Base-by-base conservation (phyloP, 2,113 vertebrate genomes). In the Leuciscus idus region DNA sequence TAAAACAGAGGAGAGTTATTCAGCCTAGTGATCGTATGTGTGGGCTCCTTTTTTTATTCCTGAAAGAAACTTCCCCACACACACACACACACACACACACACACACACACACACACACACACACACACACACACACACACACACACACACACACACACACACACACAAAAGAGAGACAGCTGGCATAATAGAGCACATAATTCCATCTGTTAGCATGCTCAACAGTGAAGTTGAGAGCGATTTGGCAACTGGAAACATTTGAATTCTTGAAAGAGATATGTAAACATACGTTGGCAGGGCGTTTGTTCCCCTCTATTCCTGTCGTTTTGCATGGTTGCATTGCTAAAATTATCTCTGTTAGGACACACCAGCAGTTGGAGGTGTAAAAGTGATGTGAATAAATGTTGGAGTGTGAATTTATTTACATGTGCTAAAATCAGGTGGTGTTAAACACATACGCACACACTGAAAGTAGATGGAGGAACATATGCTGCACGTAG, bases 171-270 rank as follows among this genome's bases (percentile, higher is more conserved):
- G 12, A 46, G 62, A n/a, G 66, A 68, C 57, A 81, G 39, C n/a
- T 66, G 79, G 79, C 61, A 28, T 83, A 83, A 61, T 74, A 88
- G 57, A 78, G 73, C 84, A 83, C 59, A 78, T 81, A 72, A 81
- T 73, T 86, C 87, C 84, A 84, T 88, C 84, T 86, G 84, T 86
- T 88, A 62, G 48, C 52, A 88, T 55, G 55, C 84, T 30, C 33
- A 88, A 81, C 70, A 84, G 81, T 39, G 72, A 88, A 72, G 23
- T 82, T 61, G 62, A 79, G 26, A 30, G 10, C 4, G 59, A 52
- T 81, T 73, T 88, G 87, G 84, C 85, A 81, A 68, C 26, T 26
- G 15, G 4, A 52, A 59, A 36, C 4, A 28, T 86, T 50, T 61
- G 21, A 82, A 83, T 72, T 80, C 76, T 81, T 84, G 73, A 77